Conservation (phyloP, 2,888 invertebrate species). For the Ophioninae sp. region DNA sequence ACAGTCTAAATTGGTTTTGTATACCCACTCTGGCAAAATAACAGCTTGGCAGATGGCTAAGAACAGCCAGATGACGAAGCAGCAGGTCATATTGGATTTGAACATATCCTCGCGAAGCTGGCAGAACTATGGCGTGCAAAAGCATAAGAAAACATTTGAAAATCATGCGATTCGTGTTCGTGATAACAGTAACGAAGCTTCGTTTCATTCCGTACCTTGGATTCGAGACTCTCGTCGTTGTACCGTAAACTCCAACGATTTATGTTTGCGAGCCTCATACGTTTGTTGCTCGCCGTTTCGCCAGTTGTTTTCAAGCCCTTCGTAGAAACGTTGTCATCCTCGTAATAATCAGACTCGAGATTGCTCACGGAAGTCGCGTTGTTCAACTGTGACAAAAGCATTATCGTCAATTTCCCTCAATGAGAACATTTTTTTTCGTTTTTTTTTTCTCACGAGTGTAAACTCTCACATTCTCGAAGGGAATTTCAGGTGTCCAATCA, state of each 20-base stretch:
- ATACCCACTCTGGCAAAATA: conserved; percentile 87
- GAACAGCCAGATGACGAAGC: conserved; percentile 94
- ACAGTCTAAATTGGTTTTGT: not conserved
- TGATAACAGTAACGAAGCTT: conserved; percentile 16
- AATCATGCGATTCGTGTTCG: conserved; percentile 8
- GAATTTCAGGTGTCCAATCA: conserved; percentile 96
- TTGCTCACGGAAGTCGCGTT: conserved; percentile 78
- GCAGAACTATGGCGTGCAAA: conserved; percentile 84
- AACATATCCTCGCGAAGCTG: conserved; percentile 95
- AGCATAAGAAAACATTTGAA: conserved; percentile 29
- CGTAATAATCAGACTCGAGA: conserved; percentile 77
- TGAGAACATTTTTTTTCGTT: not conserved
- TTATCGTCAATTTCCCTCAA: not conserved
- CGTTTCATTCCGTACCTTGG: conserved; percentile 83
- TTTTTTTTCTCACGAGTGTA: not conserved
- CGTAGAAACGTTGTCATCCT: conserved; percentile 76
- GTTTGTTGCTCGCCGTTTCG: conserved; percentile 94
- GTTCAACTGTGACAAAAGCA: conserved; percentile 74
- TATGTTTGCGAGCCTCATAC: conserved; percentile 93
- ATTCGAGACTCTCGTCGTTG: conserved; percentile 90
- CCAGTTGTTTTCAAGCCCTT: conserved; percentile 70
- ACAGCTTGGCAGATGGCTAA: conserved; percentile 90
- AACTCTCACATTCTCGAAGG: conserved; percentile 90
- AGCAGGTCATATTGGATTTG: conserved; percentile 96
- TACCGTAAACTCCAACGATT: conserved; percentile 94